These are phyloP conservation scores for Lacerta bilineata DNA, from an alignment of 2,797 vertebrate genomes.

Conservation along the genomic window DNA sequence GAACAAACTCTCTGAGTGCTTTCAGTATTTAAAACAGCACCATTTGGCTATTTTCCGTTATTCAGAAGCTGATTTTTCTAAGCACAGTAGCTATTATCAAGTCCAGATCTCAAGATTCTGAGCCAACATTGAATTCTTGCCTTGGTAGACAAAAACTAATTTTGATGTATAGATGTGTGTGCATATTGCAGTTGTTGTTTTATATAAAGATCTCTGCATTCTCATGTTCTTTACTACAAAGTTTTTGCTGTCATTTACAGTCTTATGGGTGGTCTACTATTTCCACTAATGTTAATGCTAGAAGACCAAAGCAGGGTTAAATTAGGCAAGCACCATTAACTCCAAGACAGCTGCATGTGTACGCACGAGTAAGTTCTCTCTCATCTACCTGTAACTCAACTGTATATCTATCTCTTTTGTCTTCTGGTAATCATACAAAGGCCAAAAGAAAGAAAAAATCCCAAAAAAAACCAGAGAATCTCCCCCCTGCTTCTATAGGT, in stretches of 20 bases:
- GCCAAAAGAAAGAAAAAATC: neutral
- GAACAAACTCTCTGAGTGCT: neutral
- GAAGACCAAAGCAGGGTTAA: conserved; percentile 7
- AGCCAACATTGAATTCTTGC: neutral
- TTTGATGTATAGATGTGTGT: conserved; percentile 1
- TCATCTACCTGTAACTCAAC: neutral
- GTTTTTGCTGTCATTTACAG: neutral
- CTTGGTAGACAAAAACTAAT: neutral
- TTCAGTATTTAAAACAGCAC: neutral
- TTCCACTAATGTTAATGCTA: neutral
- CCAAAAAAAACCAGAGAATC: too few species aligned
- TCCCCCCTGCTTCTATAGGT: conserved; percentile 6
- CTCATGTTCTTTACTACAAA: neutral
- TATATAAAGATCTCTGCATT: neutral
- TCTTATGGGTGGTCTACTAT: conserved; percentile 15
- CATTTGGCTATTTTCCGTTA: conserved; percentile 7
- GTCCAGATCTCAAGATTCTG: conserved; percentile 4
- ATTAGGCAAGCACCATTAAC: conserved; percentile 7
- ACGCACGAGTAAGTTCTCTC: neutral
- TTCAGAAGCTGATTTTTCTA: neutral
- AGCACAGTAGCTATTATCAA: conserved; percentile 21
- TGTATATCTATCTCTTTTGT: neutral
- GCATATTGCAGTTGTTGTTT: neutral
- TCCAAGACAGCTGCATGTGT: neutral
- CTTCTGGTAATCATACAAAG: conserved; percentile 1